Evolutionary conservation across 2,113 vertebrate species (phyloP).

Genomic region (cat (Felis catus)): F.catus_Fca126_mat1.0 CM031418.1:124996001-124996500

Average conservation of each 20-base stretch:
- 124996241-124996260: not conserved
- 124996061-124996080: not conserved
- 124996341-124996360: not conserved
- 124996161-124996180: not conserved
- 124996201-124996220: not conserved
- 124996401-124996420: not conserved
- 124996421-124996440: not conserved
- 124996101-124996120: not conserved
- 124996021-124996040: not conserved
- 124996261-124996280: not conserved
- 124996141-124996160: not conserved
- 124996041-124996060: not conserved
- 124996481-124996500: constrained; percentile 18
- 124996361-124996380: not conserved
- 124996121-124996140: constrained; percentile 1
- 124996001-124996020: constrained; percentile 83
- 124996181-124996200: not conserved
- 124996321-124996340: not conserved
- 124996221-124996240: not conserved
- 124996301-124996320: not conserved
- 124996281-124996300: not conserved
- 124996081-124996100: constrained; percentile 16
- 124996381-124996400: constrained; percentile 31
- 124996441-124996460: not conserved
- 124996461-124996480: not conserved